Conservation (phyloP, 2,797 vertebrate genomes). For the Megalops cyprinoides region DNA sequence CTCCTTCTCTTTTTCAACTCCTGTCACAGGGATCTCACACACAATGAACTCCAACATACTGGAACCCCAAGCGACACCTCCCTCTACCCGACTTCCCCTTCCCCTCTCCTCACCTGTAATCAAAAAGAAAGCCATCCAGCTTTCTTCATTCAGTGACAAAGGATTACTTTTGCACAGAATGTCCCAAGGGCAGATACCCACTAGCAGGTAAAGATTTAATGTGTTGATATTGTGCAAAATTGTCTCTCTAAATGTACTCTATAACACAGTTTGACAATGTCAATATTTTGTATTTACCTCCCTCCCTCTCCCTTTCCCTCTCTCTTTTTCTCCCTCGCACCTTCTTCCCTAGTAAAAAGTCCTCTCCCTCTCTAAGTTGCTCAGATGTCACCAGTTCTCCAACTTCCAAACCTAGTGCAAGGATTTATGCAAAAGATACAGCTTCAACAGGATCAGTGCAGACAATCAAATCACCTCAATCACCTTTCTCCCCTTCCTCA, state of each 20-base stretch:
- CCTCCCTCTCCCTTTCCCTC: too few species aligned
- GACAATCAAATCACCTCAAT: conserved; percentile 22
- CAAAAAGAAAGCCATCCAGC: conserved; percentile 71
- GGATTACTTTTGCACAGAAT: conserved; percentile 50
- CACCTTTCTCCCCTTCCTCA: not conserved
- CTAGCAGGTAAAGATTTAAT: conserved; percentile 57
- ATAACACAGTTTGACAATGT: not conserved
- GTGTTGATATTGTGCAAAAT: not conserved
- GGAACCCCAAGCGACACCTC: conserved; percentile 48
- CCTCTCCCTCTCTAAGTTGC: conserved; percentile 38
- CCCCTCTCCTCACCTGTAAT: conserved; percentile 73
- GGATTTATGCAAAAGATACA: conserved; percentile 13
- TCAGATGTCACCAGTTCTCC: conserved; percentile 39
- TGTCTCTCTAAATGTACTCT: not conserved
- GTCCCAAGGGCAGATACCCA: conserved; percentile 33
- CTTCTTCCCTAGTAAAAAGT: conserved; percentile 3
- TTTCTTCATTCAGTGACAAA: conserved; percentile 68
- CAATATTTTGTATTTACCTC: not conserved
- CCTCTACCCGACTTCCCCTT: conserved; percentile 47
- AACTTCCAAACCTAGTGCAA: conserved; percentile 43
- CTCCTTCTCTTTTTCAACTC: not conserved
- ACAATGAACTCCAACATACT: conserved; percentile 65
- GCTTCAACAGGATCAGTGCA: conserved; percentile 6
- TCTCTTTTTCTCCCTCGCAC: not conserved
- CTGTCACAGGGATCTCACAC: conserved; percentile 17